These are phyloP conservation scores for Dipodomys spectabilis DNA, from an alignment of 2,113 vertebrate species.

Conservation along the genomic window DNA sequence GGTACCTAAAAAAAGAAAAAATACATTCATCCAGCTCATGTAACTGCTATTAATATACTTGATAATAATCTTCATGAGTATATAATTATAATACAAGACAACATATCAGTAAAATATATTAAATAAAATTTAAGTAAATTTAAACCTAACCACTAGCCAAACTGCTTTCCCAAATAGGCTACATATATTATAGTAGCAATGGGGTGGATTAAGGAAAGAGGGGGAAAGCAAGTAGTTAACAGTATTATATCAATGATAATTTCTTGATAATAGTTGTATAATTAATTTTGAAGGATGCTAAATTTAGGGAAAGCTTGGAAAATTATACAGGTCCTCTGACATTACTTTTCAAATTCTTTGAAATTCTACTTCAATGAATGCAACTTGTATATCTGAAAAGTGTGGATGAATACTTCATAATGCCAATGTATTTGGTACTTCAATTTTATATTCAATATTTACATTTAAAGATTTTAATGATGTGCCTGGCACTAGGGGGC, in stretches of 20 bases:
- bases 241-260: neutral
- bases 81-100: slow-evolving; percentile 60
- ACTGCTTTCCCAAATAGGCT: no score
- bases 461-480: slow-evolving; percentile 27
- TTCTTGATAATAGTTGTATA: neutral
- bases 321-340: neutral
- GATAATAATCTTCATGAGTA: slow-evolving; percentile 24
- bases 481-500: neutral
- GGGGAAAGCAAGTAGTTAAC: neutral
- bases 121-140: neutral
- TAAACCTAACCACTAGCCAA: no score
- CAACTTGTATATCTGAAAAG: slow-evolving; percentile 41
- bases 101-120: neutral
- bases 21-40: slow-evolving; percentile 19
- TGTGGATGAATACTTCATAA: slow-evolving; percentile 34
- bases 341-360: neutral
- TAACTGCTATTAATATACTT: slow-evolving; percentile 38
- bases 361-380: no score
- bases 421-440: slow-evolving; percentile 8
- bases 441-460: slow-evolving; percentile 44
- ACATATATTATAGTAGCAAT: no score
- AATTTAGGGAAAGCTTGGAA: neutral
- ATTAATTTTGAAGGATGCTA: slow-evolving; percentile 43
- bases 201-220: no score
- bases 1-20: slow-evolving; percentile 88